Evolutionary conservation across 2,797 vertebrate genomes (phyloP), one percentile per base, ranked within the genome.

Genomic region (Tokudaia tokunoshimensis): DNA sequence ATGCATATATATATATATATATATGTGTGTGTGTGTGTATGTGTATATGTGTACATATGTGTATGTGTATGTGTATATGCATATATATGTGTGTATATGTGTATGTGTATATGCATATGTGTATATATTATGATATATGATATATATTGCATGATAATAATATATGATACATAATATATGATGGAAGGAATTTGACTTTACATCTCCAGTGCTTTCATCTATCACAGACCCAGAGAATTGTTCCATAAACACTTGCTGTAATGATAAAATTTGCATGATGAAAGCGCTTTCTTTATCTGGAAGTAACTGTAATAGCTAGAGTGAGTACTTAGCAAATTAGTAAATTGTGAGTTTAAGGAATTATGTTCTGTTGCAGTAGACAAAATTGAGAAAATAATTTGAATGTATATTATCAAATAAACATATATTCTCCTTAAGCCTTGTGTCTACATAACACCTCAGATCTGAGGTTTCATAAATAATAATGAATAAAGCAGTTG

Each of bases 261-360:
- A 96, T 97, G 95, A 97, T 97, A 94, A 97, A 97, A 97, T 96
- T 96, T 96, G 55, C 84, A 95, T 94, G 89, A 80, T 79, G 80
- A 96, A 97, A 88, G 78, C 92, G 93, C 91, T 97, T 95, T 97
- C 87, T 78, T 95, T 85, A 72, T 95, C 78, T 94, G 74, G 76
- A 96, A 96, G 59, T 95, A 95, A 95, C 86, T 95, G 41, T 1
- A 14, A 97, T 76, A 63, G 90, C 75, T 95, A 74, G 26, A 92
- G 75, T 94, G 75, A 91, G 86, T 86, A 95, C 85, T 97, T 94
- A 95, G 83, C 93, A 94, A 89, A 72, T 91, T 96, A 97, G 83
- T 72, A 82, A 95, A 92, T 95, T 89, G 94, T 9, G 37, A 91
- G 88, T 50, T 97, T 91, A 94, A 97, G 97, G 92, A 97, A 96